Evolutionary conservation across 2,113 vertebrate genomes (phyloP).

Genomic region (Butastur rufipennis): DNA sequence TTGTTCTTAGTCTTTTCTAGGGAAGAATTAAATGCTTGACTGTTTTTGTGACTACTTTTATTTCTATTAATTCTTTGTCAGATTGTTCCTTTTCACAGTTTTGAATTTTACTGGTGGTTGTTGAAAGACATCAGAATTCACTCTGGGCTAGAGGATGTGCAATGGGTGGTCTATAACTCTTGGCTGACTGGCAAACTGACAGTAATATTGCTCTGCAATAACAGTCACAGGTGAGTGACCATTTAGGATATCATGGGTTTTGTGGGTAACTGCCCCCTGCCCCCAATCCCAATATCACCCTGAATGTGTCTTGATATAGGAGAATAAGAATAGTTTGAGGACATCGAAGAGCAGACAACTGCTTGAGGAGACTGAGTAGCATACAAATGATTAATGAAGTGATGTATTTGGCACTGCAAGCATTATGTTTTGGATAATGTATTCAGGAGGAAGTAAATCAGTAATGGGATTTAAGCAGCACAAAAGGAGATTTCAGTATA

Average conservation of each 20-base stretch:
- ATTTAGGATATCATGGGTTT: background rate
- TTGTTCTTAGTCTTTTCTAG: background rate
- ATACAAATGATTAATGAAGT: background rate
- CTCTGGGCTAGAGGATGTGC: background rate
- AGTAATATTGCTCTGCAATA: background rate
- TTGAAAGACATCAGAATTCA: background rate
- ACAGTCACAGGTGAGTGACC: background rate
- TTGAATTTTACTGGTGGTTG: background rate
- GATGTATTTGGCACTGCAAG: background rate
- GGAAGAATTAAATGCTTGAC: background rate
- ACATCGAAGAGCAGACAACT: background rate
- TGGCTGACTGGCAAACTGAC: background rate
- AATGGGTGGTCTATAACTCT: background rate
- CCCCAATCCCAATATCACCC: background rate
- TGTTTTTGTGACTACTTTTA: background rate
- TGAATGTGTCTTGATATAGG: background rate
- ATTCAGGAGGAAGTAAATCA: conserved; percentile 14
- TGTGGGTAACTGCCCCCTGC: background rate
- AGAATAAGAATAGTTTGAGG: background rate
- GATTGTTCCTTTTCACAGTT: background rate
- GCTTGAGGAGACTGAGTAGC: background rate
- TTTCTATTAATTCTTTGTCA: background rate
- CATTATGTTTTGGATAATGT: background rate
- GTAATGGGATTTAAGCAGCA: background rate
- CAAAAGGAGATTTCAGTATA: background rate